phyloP scores from a whole-genome alignment of 2,797 vertebrate species.

The Distichodus sexfasciatus region DNA sequence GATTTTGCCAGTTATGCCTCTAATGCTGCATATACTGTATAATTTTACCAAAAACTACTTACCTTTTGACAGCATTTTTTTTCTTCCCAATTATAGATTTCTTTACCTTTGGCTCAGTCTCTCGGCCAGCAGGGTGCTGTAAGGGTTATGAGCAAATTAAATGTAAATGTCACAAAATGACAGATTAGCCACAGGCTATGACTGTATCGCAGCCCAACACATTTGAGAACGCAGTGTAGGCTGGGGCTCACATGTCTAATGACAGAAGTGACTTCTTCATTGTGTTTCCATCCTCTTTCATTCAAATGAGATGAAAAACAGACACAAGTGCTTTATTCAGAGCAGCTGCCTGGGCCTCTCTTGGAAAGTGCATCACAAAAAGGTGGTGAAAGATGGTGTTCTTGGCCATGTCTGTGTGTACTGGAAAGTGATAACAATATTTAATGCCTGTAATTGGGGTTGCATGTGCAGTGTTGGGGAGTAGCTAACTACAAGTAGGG shows the following conservation, averaged over 20 bases:
- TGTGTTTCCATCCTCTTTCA: not conserved
- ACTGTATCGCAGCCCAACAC: not conserved
- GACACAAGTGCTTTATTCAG: no score
- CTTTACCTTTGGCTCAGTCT: not conserved
- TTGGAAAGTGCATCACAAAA: no score
- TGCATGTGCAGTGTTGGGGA: no score
- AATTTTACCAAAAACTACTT: not conserved
- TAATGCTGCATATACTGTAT: no score
- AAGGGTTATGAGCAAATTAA: slow-evolving; percentile 1
- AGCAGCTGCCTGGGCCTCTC: no score
- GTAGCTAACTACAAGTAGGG: no score
- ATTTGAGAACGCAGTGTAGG: not conserved
- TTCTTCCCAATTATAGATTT: not conserved
- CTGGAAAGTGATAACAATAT: no score
- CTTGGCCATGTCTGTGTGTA: no score
- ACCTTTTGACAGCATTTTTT: not conserved
- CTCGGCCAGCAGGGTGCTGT: not conserved
- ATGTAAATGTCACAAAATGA: slow-evolving; percentile 1
- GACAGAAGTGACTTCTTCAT: not conserved
- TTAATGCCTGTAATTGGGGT: no score
- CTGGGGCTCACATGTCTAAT: not conserved
- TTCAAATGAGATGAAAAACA: not conserved
- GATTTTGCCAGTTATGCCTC: no score
- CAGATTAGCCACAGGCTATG: slow-evolving; percentile 3
- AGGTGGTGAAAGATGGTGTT: no score